These are phyloP conservation scores for Catostylus mosaicus DNA, from an alignment of 30 jellyfish, hydroid and myxozoan genomes.

Conservation along the genomic window DNA sequence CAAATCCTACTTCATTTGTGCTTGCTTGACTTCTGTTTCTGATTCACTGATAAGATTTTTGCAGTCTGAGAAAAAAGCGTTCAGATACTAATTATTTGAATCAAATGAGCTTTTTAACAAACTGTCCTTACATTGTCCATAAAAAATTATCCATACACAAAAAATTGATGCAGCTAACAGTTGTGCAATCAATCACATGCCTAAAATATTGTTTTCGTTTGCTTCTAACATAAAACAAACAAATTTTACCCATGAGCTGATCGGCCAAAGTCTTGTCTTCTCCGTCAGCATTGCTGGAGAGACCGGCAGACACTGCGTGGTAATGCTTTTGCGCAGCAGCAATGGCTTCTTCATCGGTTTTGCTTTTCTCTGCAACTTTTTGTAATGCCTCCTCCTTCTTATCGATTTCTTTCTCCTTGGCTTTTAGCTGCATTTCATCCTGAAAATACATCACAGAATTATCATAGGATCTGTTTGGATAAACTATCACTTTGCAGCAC, in stretches of 20 bases:
- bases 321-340: slow-evolving; percentile 90
- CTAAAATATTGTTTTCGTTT: too few species aligned
- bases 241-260: slow-evolving; percentile 83
- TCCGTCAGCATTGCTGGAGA: slow-evolving; percentile 90
- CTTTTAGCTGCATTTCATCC: slow-evolving; percentile 79
- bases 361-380: slow-evolving; percentile 70
- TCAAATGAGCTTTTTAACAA: too few species aligned
- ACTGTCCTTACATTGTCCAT: too few species aligned
- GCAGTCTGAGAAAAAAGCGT: slow-evolving; percentile 60
- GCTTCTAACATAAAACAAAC: background rate
- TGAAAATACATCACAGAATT: too few species aligned
- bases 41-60: slow-evolving; percentile 85
- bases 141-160: too few species aligned
- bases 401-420: slow-evolving; percentile 68
- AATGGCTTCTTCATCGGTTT: slow-evolving; percentile 75
- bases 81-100: too few species aligned
- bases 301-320: slow-evolving; percentile 98
- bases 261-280: slow-evolving; percentile 96
- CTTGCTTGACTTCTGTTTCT: slow-evolving; percentile 88
- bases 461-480: too few species aligned
- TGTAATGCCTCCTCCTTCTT: slow-evolving; percentile 38
- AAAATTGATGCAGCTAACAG: too few species aligned
- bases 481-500: too few species aligned
- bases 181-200: too few species aligned
- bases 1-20: slow-evolving; percentile 86